phyloP scores from a whole-genome alignment of 2,113 vertebrate species.

The Tyrannus savana region DNA sequence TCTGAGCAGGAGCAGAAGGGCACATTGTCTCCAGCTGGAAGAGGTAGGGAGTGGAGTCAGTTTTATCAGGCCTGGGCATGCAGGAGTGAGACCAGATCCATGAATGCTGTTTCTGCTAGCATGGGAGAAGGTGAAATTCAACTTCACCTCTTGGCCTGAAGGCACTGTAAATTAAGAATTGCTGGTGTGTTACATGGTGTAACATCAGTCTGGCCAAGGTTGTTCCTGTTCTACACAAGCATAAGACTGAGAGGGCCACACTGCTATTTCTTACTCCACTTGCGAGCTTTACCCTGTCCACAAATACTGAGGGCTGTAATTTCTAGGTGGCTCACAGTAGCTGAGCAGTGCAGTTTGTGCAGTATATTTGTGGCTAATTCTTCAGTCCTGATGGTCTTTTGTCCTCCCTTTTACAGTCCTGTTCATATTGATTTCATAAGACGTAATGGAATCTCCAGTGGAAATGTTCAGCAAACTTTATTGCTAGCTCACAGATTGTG shows the following conservation, averaged over 20 bases:
- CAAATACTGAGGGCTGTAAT: neutral
- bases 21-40: neutral
- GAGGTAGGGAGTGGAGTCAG: neutral
- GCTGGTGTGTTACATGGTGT: neutral
- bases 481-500: neutral
- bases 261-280: neutral
- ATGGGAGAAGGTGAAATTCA: neutral
- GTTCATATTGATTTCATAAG: neutral
- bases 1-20: neutral
- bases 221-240: neutral
- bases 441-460: neutral
- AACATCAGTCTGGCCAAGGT: neutral
- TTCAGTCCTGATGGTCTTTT: neutral
- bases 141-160: neutral
- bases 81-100: neutral
- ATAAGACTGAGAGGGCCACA: neutral
- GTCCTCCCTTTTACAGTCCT: neutral
- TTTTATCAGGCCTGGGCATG: neutral
- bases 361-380: neutral
- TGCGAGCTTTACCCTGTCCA: neutral
- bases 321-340: neutral
- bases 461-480: neutral
- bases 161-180: neutral
- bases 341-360: neutral
- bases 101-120: neutral